Percentiles rank a stretch among this genome's conserved stretches.
These are phyloP conservation scores for Apodemus agrarius DNA, from an alignment of 2,797 vertebrate genomes.

Conservation along the genomic window DNA sequence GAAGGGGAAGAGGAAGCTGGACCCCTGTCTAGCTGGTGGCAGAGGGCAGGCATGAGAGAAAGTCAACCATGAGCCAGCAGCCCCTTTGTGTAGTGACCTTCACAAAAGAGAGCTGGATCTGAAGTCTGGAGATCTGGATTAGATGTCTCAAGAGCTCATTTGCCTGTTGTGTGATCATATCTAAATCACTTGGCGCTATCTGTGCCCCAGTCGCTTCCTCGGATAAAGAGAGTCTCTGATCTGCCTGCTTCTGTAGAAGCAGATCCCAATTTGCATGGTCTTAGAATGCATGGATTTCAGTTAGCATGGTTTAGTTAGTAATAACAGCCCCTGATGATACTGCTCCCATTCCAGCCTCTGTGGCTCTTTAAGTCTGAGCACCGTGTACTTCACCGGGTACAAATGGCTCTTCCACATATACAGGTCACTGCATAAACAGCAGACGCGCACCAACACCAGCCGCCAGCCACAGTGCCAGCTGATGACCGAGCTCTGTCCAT, in stretches of 20 bases:
- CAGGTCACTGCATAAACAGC: neutral
- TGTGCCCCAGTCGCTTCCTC: neutral
- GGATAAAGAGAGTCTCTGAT: neutral
- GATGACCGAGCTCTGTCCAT: neutral
- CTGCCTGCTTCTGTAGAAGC: neutral
- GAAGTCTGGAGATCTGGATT: neutral
- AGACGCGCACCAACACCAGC: neutral
- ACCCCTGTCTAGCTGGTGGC: neutral
- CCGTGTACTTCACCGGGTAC: neutral
- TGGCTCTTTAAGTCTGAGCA: neutral
- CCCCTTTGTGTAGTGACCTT: neutral
- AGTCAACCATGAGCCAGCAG: neutral
- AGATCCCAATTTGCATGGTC: neutral
- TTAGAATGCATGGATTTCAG: neutral
- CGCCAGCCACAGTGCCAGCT: neutral
- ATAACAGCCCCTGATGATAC: neutral
- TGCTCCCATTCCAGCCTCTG: neutral
- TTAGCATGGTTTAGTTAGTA: conserved; percentile 22
- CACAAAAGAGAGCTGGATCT: neutral
- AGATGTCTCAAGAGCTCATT: neutral
- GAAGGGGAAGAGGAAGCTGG: neutral
- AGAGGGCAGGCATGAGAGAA: neutral
- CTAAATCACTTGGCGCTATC: neutral
- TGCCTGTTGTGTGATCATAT: neutral
- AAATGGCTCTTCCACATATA: neutral